Evolutionary conservation across 2,888 invertebrate genomes (phyloP), one percentile per base, ranked within the genome.

Genomic region (Tenthredo mesomela): DNA sequence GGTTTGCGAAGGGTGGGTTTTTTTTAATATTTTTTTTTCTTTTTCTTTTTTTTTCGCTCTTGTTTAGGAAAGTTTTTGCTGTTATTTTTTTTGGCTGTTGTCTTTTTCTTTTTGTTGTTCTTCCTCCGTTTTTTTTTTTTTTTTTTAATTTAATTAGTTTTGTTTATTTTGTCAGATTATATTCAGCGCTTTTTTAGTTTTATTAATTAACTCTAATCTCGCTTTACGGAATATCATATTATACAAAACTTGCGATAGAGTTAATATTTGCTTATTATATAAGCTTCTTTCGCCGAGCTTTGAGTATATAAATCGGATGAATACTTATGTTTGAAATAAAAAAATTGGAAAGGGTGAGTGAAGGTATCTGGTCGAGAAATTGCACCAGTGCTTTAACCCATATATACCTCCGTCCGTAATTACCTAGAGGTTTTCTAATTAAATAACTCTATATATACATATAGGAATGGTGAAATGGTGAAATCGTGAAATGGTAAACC

Each of bases 391-490:
- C n/a, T 25, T 77, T n/a, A 40, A 40, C 80, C 40, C 33, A 18
- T 37, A 33, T 54, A 78, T 47, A 47, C 15, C 15, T 15, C n/a
- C n/a, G n/a, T 80, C 40, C 61, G 37, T 80, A 80, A 80, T 61
- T 61, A 80, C 40, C 40, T 15, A 18, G 15, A 33, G 37, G 33
- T 25, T 40, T 40, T 21, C 61, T 33, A 61, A 80, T 61, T 21
- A 61, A 78, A 78, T 80, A 78, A 78, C n/a, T 25, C 29, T 47
- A 47, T 47, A 43, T 12, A 43, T 12, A 43, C 2, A 15, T n/a
- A n/a, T n/a, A n/a, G n/a, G n/a, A n/a, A n/a, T n/a, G n/a, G n/a
- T n/a, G n/a, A n/a, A n/a, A n/a, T n/a, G 18, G n/a, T 1, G 33
- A 4, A 77, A 50, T n/a, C 43, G 10, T 78, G 54, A 5, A 61